Evolutionary conservation across 2,113 vertebrate species (phyloP), one percentile per base, ranked within the genome.

Genomic region (Phasianus colchicus): DNA sequence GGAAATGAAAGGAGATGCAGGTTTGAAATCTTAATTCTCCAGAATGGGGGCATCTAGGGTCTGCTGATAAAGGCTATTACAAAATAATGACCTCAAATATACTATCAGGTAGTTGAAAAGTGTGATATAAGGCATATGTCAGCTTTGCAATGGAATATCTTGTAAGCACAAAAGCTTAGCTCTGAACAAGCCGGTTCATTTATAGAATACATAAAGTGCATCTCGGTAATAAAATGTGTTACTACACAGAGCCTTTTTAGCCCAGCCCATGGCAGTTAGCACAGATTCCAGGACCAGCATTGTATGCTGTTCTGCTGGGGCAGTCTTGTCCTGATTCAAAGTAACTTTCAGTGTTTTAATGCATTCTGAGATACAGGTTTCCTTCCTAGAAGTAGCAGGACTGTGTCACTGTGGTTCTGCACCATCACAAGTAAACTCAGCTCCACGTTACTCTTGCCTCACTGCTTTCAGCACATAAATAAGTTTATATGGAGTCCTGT

Each of bases 301-400:
- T 90, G 38, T 64, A 54, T 92, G n/a, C 34, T 87, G 52, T 87
- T 93, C 89, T 87, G n/a, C 77, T 82, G 78, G 81, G 43, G 9
- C 70, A 79, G 10, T 61, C 27, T 81, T 86, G 81, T 89, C 34
- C n/a, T 45, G 15, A 69, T 20, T 84, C 50, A 86, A 63, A 66
- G 65, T 10, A 43, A 38, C 2, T 88, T 84, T 71, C 72, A 66
- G 64, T 57, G 47, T 34, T 70, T 24, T 40, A 42, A 72, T 63
- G 63, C 30, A 36, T 75, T 89, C 58, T 69, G 74, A 72, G 43
- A 30, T 24, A 57, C 32, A 87, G 48, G 43, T 63, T 87, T 71
- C 71, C 60, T 63, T 82, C n/a, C 70, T 86, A 18, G 84, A 87
- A 65, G 14, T 10, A 38, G 45, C 25, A 79, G 58, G 89, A 72